A percentile compares a stretch with the other conserved stretches of the same genome.
Evolutionary conservation across 1,140 invertebrate genomes (phyloP).

Genomic region (Drosophila arizonae): DNA sequence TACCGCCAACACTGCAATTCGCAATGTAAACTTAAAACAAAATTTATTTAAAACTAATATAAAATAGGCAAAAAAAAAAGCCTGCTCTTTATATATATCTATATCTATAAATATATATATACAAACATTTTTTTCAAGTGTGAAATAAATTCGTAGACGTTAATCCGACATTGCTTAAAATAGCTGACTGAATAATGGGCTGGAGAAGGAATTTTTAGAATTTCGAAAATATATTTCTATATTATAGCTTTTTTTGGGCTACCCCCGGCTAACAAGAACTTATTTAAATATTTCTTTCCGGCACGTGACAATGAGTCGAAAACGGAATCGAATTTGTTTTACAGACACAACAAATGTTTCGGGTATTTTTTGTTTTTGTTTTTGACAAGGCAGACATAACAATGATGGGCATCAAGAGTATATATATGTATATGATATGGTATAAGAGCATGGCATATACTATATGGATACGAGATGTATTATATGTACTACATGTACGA

Average conservation of each 20-base stretch:
- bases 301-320: slow-evolving; percentile 63
- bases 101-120: slow-evolving; percentile 2
- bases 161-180: slow-evolving; percentile 35
- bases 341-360: slow-evolving; percentile 45
- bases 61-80: slow-evolving; percentile 7
- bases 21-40: slow-evolving; percentile 72
- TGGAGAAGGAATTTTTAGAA: slow-evolving; percentile 27
- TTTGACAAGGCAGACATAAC: slow-evolving; percentile 34
- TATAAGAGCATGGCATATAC: slow-evolving; percentile 12
- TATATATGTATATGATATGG: slow-evolving; percentile 26
- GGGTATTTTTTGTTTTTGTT: neutral
- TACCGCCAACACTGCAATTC: slow-evolving; percentile 78
- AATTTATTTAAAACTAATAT: slow-evolving; percentile 34
- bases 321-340: slow-evolving; percentile 31
- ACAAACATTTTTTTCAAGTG: neutral
- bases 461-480: slow-evolving; percentile 2
- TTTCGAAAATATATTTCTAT: neutral
- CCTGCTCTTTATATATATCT: slow-evolving; percentile 1
- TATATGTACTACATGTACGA: slow-evolving; percentile 1
- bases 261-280: slow-evolving; percentile 73
- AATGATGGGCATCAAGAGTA: slow-evolving; percentile 13
- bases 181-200: slow-evolving; percentile 37
- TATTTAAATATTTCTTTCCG: slow-evolving; percentile 46
- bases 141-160: slow-evolving; percentile 16
- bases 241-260: slow-evolving; percentile 46